Percentiles rank a stretch among this genome's conserved stretches.
phyloP scores from a whole-genome alignment of 1,140 invertebrate genomes.

The Monochamus saltuarius region DNA sequence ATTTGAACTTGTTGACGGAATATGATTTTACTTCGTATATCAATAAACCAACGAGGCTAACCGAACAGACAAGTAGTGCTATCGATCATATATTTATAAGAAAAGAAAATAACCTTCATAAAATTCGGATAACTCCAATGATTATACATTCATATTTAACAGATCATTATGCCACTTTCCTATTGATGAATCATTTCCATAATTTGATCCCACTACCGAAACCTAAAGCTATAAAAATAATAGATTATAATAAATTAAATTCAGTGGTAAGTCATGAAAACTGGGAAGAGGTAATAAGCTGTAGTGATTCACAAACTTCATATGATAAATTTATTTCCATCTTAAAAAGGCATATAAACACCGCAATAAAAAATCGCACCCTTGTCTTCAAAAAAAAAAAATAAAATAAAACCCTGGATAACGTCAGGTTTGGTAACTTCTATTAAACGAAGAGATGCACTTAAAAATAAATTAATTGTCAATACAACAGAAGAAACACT shows the following conservation, averaged over 20 bases:
- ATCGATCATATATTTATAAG: constrained; percentile 5
- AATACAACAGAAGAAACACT: no score
- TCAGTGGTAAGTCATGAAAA: not conserved
- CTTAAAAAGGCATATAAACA: no score
- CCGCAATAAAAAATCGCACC: not conserved
- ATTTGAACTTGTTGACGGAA: not conserved
- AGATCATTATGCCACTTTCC: not conserved
- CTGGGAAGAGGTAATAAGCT: not conserved
- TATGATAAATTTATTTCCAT: constrained; percentile 3
- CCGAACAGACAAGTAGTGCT: not conserved
- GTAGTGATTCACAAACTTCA: not conserved
- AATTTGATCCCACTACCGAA: no score
- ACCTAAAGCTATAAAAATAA: constrained; percentile 5
- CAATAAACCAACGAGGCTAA: not conserved
- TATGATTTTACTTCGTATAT: constrained; percentile 2
- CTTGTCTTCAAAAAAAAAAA: not conserved
- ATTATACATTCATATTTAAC: not conserved
- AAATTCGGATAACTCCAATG: not conserved
- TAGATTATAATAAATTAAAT: constrained; percentile 1
- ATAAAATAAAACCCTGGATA: no score
- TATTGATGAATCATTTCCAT: no score
- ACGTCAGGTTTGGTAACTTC: no score
- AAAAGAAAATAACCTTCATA: not conserved
- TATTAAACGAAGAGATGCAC: no score
- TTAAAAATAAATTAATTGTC: no score